phyloP scores from a whole-genome alignment of 2,888 invertebrate genomes.

The Limnephilus auricula region DNA sequence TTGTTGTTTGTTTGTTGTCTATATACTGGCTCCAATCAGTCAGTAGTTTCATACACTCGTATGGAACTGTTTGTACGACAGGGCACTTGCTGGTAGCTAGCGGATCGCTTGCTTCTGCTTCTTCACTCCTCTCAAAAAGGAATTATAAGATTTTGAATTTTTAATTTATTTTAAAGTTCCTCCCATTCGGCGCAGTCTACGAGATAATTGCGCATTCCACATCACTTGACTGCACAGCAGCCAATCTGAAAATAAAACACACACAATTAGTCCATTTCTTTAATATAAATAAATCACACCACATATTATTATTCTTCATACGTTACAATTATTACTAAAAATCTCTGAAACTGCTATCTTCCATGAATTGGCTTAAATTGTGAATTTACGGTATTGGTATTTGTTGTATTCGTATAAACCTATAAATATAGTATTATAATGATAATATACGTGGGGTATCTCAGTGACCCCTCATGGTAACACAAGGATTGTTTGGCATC shows the following conservation, averaged over 20 bases:
- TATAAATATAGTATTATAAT: too few relatives aligned
- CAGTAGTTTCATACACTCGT: slow-evolving; percentile 50
- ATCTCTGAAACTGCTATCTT: too few relatives aligned
- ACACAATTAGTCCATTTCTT: background rate
- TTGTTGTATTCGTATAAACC: too few relatives aligned
- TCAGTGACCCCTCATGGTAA: too few relatives aligned
- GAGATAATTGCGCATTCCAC: slow-evolving; percentile 59
- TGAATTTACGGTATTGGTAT: too few relatives aligned
- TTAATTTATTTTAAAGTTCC: slow-evolving; percentile 26
- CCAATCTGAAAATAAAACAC: slow-evolving; percentile 57
- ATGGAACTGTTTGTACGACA: slow-evolving; percentile 63
- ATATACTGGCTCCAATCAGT: slow-evolving; percentile 65
- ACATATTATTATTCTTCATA: too few relatives aligned
- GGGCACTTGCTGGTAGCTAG: slow-evolving; percentile 59
- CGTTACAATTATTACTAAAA: too few relatives aligned
- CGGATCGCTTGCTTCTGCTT: slow-evolving; percentile 58
- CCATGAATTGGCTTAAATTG: too few relatives aligned
- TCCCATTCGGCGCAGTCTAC: slow-evolving; percentile 40
- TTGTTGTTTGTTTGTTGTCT: slow-evolving; percentile 14
- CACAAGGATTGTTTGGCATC: too few relatives aligned
- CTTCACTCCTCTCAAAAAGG: slow-evolving; percentile 63
- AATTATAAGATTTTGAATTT: slow-evolving; percentile 48
- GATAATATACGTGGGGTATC: too few relatives aligned
- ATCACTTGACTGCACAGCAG: slow-evolving; percentile 62
- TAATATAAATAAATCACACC: background rate